Percentiles rank a stretch among this genome's conserved stretches.
These are phyloP conservation scores for Alloscopus bannaensis DNA, from an alignment of 2,888 invertebrate species.

Conservation along the genomic window DNA sequence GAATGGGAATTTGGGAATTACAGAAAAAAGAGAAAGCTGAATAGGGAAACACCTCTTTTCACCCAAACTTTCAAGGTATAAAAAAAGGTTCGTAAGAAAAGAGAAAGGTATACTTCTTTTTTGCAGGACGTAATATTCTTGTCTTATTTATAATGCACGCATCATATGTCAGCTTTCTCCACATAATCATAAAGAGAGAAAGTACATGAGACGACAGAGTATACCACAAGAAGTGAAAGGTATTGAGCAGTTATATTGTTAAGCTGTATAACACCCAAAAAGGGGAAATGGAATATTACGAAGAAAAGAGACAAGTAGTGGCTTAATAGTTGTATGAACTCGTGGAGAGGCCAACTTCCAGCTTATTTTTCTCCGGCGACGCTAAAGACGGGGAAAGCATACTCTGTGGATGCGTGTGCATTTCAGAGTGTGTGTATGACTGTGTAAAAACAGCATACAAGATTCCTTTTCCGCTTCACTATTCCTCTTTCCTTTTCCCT, in stretches of 20 bases:
- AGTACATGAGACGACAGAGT: slow-evolving; percentile 12
- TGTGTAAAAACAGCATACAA: slow-evolving; percentile 60
- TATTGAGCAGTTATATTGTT: too few species aligned
- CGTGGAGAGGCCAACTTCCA: slow-evolving; percentile 50
- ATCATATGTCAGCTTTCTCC: slow-evolving; percentile 50
- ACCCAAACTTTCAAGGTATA: too few species aligned
- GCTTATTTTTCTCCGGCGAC: slow-evolving; percentile 37
- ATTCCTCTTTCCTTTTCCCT: slow-evolving; percentile 63
- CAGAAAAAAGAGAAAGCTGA: too few species aligned
- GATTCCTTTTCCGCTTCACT: slow-evolving; percentile 66
- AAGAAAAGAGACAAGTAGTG: slow-evolving; percentile 59
- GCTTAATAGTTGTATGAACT: slow-evolving; percentile 56
- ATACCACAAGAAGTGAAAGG: slow-evolving; percentile 17
- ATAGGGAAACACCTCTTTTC: too few species aligned
- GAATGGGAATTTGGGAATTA: too few species aligned
- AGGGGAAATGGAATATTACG: slow-evolving; percentile 56
- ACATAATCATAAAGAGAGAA: too few species aligned
- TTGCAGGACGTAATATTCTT: neutral
- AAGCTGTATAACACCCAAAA: slow-evolving; percentile 6
- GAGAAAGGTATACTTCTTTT: neutral
- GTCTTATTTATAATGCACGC: slow-evolving; percentile 48
- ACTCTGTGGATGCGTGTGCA: slow-evolving; percentile 50
- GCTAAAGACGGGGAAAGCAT: slow-evolving; percentile 4
- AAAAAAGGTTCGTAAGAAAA: neutral
- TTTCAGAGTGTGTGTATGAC: slow-evolving; percentile 53